Evolutionary conservation across 2,113 vertebrate genomes (phyloP).

Genomic region (Python bivittatus): DNA sequence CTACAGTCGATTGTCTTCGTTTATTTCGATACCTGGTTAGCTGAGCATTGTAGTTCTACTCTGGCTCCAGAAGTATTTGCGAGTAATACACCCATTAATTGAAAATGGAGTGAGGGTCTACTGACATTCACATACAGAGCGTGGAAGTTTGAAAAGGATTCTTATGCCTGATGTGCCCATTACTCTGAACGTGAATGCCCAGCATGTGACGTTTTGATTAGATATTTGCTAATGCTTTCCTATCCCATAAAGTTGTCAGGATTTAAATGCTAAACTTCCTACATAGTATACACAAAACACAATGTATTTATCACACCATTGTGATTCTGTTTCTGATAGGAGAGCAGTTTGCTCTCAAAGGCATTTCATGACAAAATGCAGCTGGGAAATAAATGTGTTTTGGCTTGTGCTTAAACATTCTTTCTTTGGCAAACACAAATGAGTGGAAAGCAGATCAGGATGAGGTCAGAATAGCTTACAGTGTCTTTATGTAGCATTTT

Average conservation of each 20-base stretch:
- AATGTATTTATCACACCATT: slow-evolving; percentile 56
- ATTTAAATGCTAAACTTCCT: slow-evolving; percentile 52
- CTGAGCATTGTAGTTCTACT: neutral
- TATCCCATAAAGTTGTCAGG: neutral
- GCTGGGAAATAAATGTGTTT: slow-evolving; percentile 45
- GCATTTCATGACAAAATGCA: slow-evolving; percentile 53
- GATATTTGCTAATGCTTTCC: slow-evolving; percentile 52
- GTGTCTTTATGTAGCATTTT: slow-evolving; percentile 28
- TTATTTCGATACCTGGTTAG: neutral
- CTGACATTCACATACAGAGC: neutral
- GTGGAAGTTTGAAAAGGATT: too few relatives aligned
- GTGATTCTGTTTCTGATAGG: slow-evolving; percentile 38
- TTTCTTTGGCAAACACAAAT: slow-evolving; percentile 33
- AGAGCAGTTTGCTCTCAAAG: slow-evolving; percentile 42
- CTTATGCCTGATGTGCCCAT: too few relatives aligned
- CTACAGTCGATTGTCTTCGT: neutral
- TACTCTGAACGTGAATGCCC: too few relatives aligned
- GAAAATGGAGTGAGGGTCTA: neutral
- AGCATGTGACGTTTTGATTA: neutral
- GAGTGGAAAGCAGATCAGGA: slow-evolving; percentile 48
- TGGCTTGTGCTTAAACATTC: slow-evolving; percentile 43
- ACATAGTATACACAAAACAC: slow-evolving; percentile 51
- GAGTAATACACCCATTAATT: neutral
- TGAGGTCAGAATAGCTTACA: neutral
- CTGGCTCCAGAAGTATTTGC: too few relatives aligned